Conservation (phyloP, 2,113 vertebrate genomes). For the Callorhinus ursinus region DNA sequence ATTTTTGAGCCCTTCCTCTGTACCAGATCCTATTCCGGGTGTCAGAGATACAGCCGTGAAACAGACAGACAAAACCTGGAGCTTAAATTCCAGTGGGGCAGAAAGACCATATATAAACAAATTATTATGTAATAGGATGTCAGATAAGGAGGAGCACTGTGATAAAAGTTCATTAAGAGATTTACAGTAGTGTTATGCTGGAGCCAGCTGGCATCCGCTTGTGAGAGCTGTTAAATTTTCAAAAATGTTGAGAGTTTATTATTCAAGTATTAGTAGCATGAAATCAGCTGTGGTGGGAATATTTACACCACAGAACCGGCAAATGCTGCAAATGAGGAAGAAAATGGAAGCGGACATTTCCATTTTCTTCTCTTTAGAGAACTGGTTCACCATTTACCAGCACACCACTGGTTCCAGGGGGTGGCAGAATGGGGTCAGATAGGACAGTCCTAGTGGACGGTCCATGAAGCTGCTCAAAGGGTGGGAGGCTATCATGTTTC, state of each 20-base stretch:
- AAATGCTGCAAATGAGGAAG: background rate
- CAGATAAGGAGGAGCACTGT: background rate
- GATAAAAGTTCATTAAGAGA: constrained; percentile 2
- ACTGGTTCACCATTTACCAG: background rate
- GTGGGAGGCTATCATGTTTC: background rate
- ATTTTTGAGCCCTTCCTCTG: background rate
- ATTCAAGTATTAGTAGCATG: constrained; percentile 13
- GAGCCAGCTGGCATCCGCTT: background rate
- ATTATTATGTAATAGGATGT: background rate
- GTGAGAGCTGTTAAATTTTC: background rate
- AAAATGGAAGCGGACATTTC: too few species aligned
- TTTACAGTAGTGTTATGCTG: background rate
- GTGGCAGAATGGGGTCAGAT: background rate
- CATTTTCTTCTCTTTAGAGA: background rate
- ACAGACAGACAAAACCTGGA: background rate
- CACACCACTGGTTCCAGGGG: background rate
- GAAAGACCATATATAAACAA: background rate
- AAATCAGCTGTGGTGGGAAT: background rate
- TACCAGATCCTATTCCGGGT: background rate
- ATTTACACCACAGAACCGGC: background rate
- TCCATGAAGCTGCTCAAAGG: background rate
- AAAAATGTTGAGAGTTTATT: constrained; percentile 22
- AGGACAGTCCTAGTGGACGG: background rate
- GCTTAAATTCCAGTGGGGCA: background rate
- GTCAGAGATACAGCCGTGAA: background rate